Conservation (phyloP, 2,797 vertebrate species). For the Sciurus carolinensis region DNA sequence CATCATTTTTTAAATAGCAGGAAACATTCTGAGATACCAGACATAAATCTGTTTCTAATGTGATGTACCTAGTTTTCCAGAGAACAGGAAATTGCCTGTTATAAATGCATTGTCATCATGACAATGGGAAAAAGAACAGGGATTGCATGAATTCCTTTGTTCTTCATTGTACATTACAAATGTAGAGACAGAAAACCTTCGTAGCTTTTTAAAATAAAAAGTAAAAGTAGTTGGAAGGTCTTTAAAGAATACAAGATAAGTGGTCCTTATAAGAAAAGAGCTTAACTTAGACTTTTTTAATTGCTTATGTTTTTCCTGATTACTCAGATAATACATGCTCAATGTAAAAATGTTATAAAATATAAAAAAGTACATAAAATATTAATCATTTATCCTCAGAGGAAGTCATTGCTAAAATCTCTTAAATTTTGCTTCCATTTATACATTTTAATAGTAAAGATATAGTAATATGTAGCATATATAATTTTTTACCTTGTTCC, state of each 20-base stretch:
- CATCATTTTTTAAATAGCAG: neutral
- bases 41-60: slow-evolving; percentile 60
- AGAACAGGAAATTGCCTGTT: slow-evolving; percentile 65
- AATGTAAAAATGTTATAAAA: neutral
- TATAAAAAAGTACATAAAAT: neutral
- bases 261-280: neutral
- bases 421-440: neutral
- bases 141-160: neutral
- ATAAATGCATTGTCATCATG: slow-evolving; percentile 10
- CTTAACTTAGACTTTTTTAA: slow-evolving; percentile 24
- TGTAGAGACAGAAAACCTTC: neutral
- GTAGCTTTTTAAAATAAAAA: neutral
- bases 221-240: slow-evolving; percentile 22
- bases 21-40: slow-evolving; percentile 40
- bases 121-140: neutral
- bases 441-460: slow-evolving; percentile 13
- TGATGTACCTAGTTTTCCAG: slow-evolving; percentile 16
- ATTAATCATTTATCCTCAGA: slow-evolving; percentile 11
- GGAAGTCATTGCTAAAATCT: neutral
- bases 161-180: slow-evolving; percentile 46
- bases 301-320: neutral
- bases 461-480: neutral
- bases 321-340: neutral
- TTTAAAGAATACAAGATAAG: slow-evolving; percentile 11
- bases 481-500: neutral